Evolutionary conservation across 2,113 vertebrate genomes (phyloP).

Genomic region (Terrapene triunguis): DNA sequence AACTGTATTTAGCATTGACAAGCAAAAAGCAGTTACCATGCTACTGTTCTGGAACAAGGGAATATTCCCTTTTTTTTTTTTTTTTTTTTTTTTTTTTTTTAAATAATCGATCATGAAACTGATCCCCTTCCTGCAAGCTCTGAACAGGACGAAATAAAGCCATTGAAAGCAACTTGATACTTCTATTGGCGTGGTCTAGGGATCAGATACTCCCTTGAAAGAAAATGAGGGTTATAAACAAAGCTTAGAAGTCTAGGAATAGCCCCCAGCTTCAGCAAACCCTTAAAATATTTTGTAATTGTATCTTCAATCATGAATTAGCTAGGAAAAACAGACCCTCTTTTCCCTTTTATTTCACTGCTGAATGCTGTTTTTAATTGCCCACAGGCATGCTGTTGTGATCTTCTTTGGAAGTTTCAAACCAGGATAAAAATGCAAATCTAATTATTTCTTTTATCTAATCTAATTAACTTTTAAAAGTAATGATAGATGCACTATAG

Average conservation of each 20-base stretch:
- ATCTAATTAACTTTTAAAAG: conserved; percentile 84
- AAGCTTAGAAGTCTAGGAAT: conserved; percentile 84
- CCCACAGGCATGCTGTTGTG: conserved; percentile 80
- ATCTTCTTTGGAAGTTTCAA: conserved; percentile 82
- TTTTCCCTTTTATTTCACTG: conserved; percentile 78
- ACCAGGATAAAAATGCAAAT: conserved; percentile 86
- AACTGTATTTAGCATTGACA: conserved; percentile 82
- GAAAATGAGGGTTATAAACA: conserved; percentile 79
- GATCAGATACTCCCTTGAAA: conserved; percentile 80
- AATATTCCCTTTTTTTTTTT: conserved; percentile 43
- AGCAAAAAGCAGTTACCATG: conserved; percentile 80
- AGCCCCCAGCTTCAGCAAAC: conserved; percentile 84
- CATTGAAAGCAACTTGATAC: conserved; percentile 83
- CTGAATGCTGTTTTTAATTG: conserved; percentile 81
- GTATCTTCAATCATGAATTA: conserved; percentile 83
- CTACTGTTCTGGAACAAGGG: conserved; percentile 79
- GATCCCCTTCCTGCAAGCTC: conserved; percentile 83
- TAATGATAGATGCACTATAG: conserved; percentile 80
- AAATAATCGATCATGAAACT: conserved; percentile 85
- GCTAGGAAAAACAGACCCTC: conserved; percentile 78
- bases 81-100: conserved; percentile 26
- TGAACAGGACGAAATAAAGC: conserved; percentile 84
- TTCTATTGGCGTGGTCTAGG: conserved; percentile 74
- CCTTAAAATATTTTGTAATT: conserved; percentile 87
- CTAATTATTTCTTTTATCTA: conserved; percentile 87